Conservation (phyloP, 2,113 vertebrate genomes). For the Fukomys damarensis region DNA sequence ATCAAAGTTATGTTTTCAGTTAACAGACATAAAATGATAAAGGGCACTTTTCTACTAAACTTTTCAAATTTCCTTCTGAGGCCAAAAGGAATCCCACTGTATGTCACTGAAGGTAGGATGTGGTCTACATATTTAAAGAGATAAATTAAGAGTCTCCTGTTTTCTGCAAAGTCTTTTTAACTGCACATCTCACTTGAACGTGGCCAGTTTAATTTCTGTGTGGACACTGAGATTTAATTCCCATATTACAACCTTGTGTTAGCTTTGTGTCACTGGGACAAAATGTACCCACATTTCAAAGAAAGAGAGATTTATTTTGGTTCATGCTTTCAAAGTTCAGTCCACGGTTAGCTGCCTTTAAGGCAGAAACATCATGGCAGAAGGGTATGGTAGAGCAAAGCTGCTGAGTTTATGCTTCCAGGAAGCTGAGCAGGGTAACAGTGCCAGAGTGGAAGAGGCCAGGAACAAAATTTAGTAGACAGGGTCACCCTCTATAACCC, state of each 20-base stretch:
- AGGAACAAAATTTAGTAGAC: not conserved
- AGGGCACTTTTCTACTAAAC: not conserved
- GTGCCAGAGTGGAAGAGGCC: not conserved
- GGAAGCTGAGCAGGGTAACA: not conserved
- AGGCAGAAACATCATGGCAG: not conserved
- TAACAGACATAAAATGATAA: not conserved
- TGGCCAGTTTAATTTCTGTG: not conserved
- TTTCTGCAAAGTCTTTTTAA: not conserved
- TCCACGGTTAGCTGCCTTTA: not conserved
- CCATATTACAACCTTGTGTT: not conserved
- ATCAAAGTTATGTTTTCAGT: conserved; percentile 22
- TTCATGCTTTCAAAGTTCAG: not conserved
- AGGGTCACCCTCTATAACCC: not conserved
- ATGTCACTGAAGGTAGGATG: not conserved
- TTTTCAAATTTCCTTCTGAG: not conserved
- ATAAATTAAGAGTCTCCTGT: not conserved
- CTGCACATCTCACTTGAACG: not conserved
- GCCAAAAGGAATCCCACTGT: not conserved
- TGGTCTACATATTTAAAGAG: not conserved
- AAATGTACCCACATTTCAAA: not conserved
- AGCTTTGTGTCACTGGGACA: not conserved
- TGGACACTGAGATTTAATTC: not conserved
- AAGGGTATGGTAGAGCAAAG: not conserved
- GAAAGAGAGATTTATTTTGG: not conserved
- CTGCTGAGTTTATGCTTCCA: not conserved